Conservation (phyloP, 2,888 invertebrate genomes). For the Cheiracanthium punctorium region DNA sequence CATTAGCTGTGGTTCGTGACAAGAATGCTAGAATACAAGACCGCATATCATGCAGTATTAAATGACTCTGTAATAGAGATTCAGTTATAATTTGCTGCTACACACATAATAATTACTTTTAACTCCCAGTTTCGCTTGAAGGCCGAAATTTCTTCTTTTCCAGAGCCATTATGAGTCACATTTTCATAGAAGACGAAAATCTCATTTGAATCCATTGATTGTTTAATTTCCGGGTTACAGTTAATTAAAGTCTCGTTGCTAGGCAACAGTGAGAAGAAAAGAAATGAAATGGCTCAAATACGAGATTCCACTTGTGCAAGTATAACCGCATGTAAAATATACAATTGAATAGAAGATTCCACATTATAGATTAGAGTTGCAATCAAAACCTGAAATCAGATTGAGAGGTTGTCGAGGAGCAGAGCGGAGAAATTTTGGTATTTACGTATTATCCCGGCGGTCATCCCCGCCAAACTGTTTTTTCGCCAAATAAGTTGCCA, state of each 20-base stretch:
- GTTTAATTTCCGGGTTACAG: slow-evolving; percentile 65
- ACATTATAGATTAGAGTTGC: too few relatives aligned
- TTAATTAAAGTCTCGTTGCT: slow-evolving; percentile 56
- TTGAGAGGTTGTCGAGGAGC: too few relatives aligned
- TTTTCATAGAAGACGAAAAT: slow-evolving; percentile 11
- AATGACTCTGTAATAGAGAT: slow-evolving; percentile 51
- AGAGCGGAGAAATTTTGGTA: too few relatives aligned
- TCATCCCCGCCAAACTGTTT: too few relatives aligned
- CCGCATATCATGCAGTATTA: slow-evolving; percentile 60
- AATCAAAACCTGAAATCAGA: too few relatives aligned
- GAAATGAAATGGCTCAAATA: too few relatives aligned
- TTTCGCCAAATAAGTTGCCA: too few relatives aligned
- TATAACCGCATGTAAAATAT: too few relatives aligned
- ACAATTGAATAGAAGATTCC: too few relatives aligned
- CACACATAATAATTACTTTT: slow-evolving; percentile 67
- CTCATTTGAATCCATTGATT: slow-evolving; percentile 19
- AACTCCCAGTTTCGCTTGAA: slow-evolving; percentile 48
- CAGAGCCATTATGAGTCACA: slow-evolving; percentile 24
- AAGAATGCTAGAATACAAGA: slow-evolving; percentile 34
- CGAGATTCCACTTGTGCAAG: too few relatives aligned
- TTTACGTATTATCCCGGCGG: too few relatives aligned
- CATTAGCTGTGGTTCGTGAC: slow-evolving; percentile 63
- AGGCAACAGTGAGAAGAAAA: too few relatives aligned
- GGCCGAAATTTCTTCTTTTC: slow-evolving; percentile 26
- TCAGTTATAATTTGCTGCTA: slow-evolving; percentile 50